phyloP scores from a whole-genome alignment of 2,113 vertebrate genomes.

The Notarius lentiginosus region DNA sequence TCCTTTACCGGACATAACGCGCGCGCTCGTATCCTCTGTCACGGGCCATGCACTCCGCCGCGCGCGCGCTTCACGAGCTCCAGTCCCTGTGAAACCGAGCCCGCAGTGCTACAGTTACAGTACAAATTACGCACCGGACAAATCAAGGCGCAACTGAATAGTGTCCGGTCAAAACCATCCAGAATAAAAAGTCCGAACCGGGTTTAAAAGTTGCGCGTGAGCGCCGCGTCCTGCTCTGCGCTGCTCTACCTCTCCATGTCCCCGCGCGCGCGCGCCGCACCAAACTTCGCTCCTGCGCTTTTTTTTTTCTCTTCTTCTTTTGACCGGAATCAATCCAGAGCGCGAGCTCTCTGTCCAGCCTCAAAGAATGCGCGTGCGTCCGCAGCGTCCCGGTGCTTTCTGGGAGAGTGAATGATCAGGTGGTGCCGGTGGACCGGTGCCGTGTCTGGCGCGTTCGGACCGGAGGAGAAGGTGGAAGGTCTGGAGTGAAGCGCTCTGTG shows the following conservation, averaged over 20 bases:
- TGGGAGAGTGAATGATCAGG: not conserved
- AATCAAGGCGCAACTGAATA: not conserved
- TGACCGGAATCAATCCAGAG: slow-evolving; percentile 10
- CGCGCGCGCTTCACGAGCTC: slow-evolving; percentile 16
- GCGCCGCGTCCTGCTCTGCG: not conserved
- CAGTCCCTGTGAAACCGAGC: slow-evolving; percentile 1
- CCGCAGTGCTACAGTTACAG: not conserved
- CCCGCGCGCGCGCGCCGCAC: slow-evolving; percentile 17
- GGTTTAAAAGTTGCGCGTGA: slow-evolving; percentile 46
- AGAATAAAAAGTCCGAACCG: slow-evolving; percentile 9
- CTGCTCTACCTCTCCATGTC: slow-evolving; percentile 35
- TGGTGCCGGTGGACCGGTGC: slow-evolving; percentile 8
- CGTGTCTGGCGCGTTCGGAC: slow-evolving; percentile 27
- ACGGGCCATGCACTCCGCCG: slow-evolving; percentile 35
- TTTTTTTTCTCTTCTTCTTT: not conserved
- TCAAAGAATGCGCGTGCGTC: not conserved
- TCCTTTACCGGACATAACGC: slow-evolving; percentile 64
- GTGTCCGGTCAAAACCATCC: not conserved
- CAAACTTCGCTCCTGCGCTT: slow-evolving; percentile 46
- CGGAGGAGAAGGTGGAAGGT: slow-evolving; percentile 34
- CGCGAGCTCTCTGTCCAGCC: not conserved
- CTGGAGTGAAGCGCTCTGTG: slow-evolving; percentile 19
- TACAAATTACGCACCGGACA: not conserved
- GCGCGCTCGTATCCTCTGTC: slow-evolving; percentile 65
- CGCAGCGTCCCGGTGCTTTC: not conserved